Evolutionary conservation across 2,113 vertebrate genomes (phyloP).

Genomic region (Amphilophus citrinellus): DNA sequence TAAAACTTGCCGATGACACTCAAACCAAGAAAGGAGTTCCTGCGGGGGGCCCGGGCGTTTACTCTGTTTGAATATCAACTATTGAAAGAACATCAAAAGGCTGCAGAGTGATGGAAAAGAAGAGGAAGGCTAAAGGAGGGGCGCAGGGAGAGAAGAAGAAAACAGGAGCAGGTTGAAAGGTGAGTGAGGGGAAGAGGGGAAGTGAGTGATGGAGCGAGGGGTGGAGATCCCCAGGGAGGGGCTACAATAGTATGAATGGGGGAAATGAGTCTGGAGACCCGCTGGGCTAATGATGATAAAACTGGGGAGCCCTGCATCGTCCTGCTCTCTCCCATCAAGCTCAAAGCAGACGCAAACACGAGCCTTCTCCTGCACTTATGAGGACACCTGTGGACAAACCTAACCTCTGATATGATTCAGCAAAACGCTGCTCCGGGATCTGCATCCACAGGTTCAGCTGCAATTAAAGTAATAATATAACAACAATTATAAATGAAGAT

Average conservation of each 20-base stretch:
- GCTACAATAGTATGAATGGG: slow-evolving; percentile 41
- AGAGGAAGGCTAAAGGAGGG: background rate
- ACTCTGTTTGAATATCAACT: slow-evolving; percentile 9
- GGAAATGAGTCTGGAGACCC: slow-evolving; percentile 43
- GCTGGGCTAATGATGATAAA: slow-evolving; percentile 49
- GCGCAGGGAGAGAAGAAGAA: background rate
- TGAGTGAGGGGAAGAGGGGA: background rate
- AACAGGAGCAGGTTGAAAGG: background rate
- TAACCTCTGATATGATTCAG: background rate
- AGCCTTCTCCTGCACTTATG: background rate
- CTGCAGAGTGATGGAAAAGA: background rate
- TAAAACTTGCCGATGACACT: slow-evolving; percentile 3
- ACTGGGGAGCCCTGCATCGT: slow-evolving; percentile 20
- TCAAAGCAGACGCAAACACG: slow-evolving; percentile 10
- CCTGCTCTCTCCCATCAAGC: slow-evolving; percentile 32
- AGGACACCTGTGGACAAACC: background rate
- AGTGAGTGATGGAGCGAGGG: background rate
- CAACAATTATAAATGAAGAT: too few species aligned
- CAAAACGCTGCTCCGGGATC: too few species aligned
- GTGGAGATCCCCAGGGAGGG: slow-evolving; percentile 22
- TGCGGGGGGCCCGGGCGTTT: background rate
- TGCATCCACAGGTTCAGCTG: too few species aligned
- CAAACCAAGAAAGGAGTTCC: background rate
- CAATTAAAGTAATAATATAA: too few species aligned
- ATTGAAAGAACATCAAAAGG: slow-evolving; percentile 46